Evolutionary conservation across 2,113 vertebrate species (phyloP).

Genomic region (Sinocyclocheilus anophthalmus): DNA sequence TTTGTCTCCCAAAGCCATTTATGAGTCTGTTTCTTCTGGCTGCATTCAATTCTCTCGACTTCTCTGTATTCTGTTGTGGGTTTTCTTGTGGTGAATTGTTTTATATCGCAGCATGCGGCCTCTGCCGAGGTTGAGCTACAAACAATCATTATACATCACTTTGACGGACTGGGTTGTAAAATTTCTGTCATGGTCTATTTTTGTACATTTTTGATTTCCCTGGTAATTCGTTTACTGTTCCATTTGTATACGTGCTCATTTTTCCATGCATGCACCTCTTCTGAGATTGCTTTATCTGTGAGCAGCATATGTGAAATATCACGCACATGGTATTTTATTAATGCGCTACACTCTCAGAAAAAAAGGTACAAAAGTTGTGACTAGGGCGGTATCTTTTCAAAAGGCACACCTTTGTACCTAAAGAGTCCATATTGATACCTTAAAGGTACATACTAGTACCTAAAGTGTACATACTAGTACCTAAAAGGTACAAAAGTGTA

Average conservation of each 20-base stretch:
- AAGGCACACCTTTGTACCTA: too few relatives aligned
- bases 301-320: slow-evolving; percentile 13
- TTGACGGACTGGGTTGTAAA: background rate
- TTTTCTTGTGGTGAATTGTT: slow-evolving; percentile 12
- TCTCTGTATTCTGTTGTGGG: background rate
- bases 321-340: background rate
- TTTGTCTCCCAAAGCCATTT: slow-evolving; percentile 39
- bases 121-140: background rate
- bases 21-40: slow-evolving; percentile 24
- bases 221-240: slow-evolving; percentile 18
- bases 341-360: background rate
- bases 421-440: too few relatives aligned
- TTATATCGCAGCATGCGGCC: background rate
- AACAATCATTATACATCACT: slow-evolving; percentile 18
- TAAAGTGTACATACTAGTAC: too few relatives aligned
- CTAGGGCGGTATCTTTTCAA: too few relatives aligned
- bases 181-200: background rate
- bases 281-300: slow-evolving; percentile 14
- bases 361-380: too few relatives aligned
- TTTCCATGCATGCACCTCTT: background rate
- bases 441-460: too few relatives aligned
- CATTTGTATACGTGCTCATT: background rate
- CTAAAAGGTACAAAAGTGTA: too few relatives aligned
- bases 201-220: background rate
- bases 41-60: slow-evolving; percentile 16